Conservation (phyloP, 2,888 invertebrate genomes). For the Holacanthella duospinosa region DNA sequence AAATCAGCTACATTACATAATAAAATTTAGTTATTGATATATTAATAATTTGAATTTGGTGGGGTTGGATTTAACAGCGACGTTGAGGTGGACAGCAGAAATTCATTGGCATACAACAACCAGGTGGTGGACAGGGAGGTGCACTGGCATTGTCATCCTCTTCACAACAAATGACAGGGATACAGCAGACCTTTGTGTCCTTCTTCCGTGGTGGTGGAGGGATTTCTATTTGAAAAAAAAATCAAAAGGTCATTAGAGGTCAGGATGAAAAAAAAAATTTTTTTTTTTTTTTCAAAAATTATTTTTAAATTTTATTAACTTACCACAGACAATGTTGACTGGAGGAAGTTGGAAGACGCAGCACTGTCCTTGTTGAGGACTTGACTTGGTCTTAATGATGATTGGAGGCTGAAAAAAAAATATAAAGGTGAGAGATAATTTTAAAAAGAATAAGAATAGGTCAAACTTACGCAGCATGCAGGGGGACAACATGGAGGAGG, state of each 20-base stretch:
- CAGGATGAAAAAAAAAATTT: too few relatives aligned
- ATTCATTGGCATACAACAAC: conserved; percentile 9
- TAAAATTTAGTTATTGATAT: neutral
- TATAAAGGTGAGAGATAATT: conserved; percentile 6
- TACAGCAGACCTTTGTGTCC: conserved; percentile 37
- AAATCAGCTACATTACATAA: too few relatives aligned
- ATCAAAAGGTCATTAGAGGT: neutral
- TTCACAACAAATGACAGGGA: conserved; percentile 36
- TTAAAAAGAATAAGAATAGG: too few relatives aligned
- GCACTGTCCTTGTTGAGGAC: conserved; percentile 35
- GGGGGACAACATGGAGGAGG: conserved; percentile 31
- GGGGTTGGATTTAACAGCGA: neutral
- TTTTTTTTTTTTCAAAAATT: too few relatives aligned
- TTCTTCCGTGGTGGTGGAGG: conserved; percentile 36
- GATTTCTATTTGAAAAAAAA: conserved; percentile 26
- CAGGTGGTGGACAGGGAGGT: conserved; percentile 12
- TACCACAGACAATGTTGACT: conserved; percentile 28
- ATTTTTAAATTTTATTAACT: conserved; percentile 1
- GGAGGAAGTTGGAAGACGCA: conserved; percentile 37
- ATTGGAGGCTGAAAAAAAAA: conserved; percentile 29
- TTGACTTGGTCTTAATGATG: conserved; percentile 33
- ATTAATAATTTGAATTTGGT: neutral
- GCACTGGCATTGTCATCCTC: conserved; percentile 25
- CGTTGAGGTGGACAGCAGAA: conserved; percentile 1
- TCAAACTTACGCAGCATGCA: conserved; percentile 29